A percentile compares a stretch with the other conserved stretches of the same genome.
These are phyloP conservation scores for Ia io DNA, from an alignment of 2,113 vertebrate species.

Conservation along the genomic window DNA sequence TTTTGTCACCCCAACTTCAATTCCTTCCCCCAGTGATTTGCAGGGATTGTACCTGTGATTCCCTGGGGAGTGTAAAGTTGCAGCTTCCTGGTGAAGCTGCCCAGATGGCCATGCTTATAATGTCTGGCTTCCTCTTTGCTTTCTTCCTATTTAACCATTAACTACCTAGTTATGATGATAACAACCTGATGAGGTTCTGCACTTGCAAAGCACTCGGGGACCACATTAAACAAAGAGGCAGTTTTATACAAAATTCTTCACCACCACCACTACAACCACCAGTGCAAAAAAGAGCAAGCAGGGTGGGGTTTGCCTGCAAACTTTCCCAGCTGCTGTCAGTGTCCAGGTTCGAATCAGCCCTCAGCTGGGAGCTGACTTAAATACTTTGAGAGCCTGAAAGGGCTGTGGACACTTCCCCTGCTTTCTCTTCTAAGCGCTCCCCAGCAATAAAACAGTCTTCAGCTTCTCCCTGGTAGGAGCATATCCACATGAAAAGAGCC, in stretches of 20 bases:
- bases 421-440: neutral
- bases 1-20: too few relatives aligned
- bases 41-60: neutral
- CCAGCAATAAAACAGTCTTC: neutral
- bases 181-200: neutral
- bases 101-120: neutral
- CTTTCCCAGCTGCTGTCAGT: neutral
- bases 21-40: too few relatives aligned
- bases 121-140: neutral
- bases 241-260: neutral
- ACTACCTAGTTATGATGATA: neutral
- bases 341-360: neutral
- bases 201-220: neutral
- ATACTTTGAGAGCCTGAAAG: neutral
- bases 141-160: neutral
- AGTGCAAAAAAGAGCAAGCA: neutral
- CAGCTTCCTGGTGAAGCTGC: neutral
- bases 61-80: neutral
- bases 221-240: neutral
- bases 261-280: neutral
- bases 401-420: neutral
- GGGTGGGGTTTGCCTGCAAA: neutral
- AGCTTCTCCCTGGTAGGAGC: neutral
- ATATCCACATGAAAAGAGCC: too few relatives aligned
- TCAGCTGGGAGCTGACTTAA: neutral